phyloP scores from a whole-genome alignment of 2,797 vertebrate species.

The Argentina silus region DNA sequence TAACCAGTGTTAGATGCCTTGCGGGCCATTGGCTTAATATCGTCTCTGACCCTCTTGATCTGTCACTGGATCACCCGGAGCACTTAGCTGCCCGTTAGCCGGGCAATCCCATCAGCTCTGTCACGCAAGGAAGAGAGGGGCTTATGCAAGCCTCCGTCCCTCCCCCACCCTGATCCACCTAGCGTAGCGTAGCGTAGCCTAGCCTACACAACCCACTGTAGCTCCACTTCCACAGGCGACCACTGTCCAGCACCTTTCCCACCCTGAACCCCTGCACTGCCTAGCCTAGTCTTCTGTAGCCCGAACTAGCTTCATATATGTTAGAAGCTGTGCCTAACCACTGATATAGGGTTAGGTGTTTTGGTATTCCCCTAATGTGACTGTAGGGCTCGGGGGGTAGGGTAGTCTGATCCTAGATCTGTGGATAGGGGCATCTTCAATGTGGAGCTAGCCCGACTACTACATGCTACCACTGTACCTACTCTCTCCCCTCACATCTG shows the following conservation, averaged over 20 bases:
- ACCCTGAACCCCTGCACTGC: too few species aligned
- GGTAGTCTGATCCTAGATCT: too few species aligned
- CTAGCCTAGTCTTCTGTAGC: too few species aligned
- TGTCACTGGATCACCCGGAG: conserved; percentile 71
- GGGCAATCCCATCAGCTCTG: conserved; percentile 82
- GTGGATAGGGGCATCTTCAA: too few species aligned
- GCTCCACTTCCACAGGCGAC: neutral
- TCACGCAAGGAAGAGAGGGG: conserved; percentile 77
- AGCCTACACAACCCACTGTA: too few species aligned
- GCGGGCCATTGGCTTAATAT: conserved; percentile 20
- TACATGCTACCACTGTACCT: conserved; percentile 32
- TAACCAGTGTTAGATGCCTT: conserved; percentile 26
- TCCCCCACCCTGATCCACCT: conserved; percentile 16
- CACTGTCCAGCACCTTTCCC: neutral
- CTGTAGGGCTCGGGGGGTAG: too few species aligned
- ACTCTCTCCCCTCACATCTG: conserved; percentile 75
- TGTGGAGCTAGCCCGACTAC: too few species aligned
- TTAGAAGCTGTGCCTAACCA: too few species aligned
- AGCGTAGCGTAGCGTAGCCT: conserved; percentile 5
- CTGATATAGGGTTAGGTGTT: too few species aligned
- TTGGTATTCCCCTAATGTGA: too few species aligned
- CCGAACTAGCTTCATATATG: too few species aligned
- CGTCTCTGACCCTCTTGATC: conserved; percentile 64
- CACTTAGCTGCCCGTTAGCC: conserved; percentile 80
- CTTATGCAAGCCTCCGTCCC: conserved; percentile 60